phyloP scores from a whole-genome alignment of 2,888 invertebrate species.

The Hemithea aestivaria region DNA sequence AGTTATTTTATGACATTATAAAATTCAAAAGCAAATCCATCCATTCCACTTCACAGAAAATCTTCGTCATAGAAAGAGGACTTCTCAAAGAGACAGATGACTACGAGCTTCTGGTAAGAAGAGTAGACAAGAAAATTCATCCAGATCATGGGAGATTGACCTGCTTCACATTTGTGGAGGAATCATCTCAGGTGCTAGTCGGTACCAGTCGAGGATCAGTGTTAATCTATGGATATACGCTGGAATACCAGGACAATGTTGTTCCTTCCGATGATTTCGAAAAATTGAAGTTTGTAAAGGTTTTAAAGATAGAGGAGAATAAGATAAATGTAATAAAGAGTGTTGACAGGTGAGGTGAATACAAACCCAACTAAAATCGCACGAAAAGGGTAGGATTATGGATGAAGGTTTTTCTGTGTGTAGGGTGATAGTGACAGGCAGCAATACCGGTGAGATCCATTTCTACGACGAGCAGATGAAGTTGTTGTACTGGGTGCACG shows the following conservation, averaged over 20 bases:
- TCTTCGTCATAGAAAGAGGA: conserved; percentile 54
- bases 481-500: conserved; percentile 78
- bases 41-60: conserved; percentile 46
- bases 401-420: too few relatives aligned
- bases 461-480: conserved; percentile 80
- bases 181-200: conserved; percentile 71
- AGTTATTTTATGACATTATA: too few relatives aligned
- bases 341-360: conserved; percentile 74
- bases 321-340: conserved; percentile 69
- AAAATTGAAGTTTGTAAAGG: conserved; percentile 65
- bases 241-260: conserved; percentile 51
- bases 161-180: conserved; percentile 71
- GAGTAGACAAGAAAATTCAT: conserved; percentile 35
- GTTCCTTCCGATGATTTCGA: conserved; percentile 49
- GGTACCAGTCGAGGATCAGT: conserved; percentile 70
- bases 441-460: conserved; percentile 71
- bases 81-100: conserved; percentile 50
- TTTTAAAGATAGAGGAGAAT: conserved; percentile 59
- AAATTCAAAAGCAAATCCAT: too few relatives aligned
- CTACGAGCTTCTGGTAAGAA: conserved; percentile 52
- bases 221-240: conserved; percentile 70
- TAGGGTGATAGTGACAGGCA: conserved; percentile 78
- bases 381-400: too few relatives aligned
- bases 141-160: conserved; percentile 64
- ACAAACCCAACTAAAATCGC: too few relatives aligned